Evolutionary conservation across 1,140 invertebrate species (phyloP).

Genomic region (Medauroidea extradentata): DNA sequence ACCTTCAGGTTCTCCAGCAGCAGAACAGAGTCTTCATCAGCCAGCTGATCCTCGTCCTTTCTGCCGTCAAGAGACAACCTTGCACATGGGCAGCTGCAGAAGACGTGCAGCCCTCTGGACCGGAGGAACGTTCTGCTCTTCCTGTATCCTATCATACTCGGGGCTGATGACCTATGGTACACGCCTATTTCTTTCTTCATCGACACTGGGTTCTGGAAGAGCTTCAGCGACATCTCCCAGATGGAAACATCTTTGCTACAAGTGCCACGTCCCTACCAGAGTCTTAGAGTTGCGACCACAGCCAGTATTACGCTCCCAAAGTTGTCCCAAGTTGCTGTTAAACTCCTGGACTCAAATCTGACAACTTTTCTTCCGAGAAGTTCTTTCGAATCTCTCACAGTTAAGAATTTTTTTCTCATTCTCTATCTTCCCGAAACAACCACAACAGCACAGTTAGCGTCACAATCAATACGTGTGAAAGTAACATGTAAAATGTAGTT

Average conservation of each 20-base stretch:
- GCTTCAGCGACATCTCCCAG: background rate
- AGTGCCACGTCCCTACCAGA: background rate
- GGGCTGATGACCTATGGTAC: constrained; percentile 4
- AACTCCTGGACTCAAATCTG: background rate
- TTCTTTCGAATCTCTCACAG: no score
- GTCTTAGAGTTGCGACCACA: background rate
- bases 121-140: background rate
- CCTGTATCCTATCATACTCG: background rate
- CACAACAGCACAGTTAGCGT: no score
- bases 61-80: background rate
- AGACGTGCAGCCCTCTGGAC: background rate
- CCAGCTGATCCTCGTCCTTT: background rate
- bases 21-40: constrained; percentile 5
- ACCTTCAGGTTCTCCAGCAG: constrained; percentile 1
- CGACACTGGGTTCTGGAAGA: background rate
- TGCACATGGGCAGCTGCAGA: constrained; percentile 1
- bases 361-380: no score
- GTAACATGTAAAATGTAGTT: no score
- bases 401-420: no score
- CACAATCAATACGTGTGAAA: no score
- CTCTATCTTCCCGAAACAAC: no score
- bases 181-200: constrained; percentile 6
- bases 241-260: background rate
- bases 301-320: constrained; percentile 5
- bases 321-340: constrained; percentile 2